phyloP scores from a whole-genome alignment of 1,140 invertebrate species.

The Meloidogyne hapla region DNA sequence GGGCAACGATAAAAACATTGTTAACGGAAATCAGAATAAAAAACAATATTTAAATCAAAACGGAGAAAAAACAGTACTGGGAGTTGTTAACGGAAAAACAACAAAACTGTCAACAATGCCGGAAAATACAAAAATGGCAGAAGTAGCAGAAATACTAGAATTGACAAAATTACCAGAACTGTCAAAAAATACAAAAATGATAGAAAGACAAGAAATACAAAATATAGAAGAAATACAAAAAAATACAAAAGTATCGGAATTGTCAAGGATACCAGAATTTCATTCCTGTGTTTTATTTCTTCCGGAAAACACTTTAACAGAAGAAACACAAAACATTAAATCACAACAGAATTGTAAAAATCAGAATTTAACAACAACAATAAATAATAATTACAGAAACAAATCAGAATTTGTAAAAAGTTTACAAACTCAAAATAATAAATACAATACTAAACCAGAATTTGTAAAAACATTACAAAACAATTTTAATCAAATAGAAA shows the following conservation, averaged over 20 bases:
- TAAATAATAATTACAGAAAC: not conserved
- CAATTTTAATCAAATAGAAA: not conserved
- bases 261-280: not conserved
- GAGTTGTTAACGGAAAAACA: not conserved
- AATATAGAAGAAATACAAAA: not conserved
- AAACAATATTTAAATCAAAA: not conserved
- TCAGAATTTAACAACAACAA: not conserved
- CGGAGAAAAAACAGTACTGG: no score
- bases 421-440: not conserved
- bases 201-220: not conserved
- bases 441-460: not conserved
- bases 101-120: not conserved
- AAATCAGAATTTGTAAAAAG: not conserved
- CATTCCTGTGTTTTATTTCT: not conserved
- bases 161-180: not conserved
- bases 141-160: not conserved
- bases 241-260: not conserved
- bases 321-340: not conserved
- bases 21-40: not conserved
- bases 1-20: not conserved
- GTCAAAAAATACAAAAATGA: not conserved
- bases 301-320: no score
- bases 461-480: not conserved
- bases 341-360: not conserved
- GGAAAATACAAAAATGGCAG: not conserved